Conservation (phyloP, 2,797 vertebrate species). For the Prionace glauca region DNA sequence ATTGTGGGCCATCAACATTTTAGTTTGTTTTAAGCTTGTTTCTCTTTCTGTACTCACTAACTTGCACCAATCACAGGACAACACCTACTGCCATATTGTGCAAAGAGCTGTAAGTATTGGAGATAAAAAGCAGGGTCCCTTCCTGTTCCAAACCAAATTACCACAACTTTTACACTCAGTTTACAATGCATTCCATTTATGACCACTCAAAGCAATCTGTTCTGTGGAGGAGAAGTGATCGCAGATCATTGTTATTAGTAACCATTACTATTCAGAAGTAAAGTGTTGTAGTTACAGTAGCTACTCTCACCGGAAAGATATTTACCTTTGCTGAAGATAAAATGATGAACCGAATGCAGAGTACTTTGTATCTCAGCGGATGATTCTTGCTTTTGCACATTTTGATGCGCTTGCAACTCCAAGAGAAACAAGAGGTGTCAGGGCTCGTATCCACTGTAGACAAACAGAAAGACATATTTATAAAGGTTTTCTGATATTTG, state of each 20-base stretch:
- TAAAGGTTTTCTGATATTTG: not conserved
- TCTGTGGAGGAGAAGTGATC: not conserved
- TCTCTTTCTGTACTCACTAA: too few relatives aligned
- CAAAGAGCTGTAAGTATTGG: too few relatives aligned
- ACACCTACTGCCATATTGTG: too few relatives aligned
- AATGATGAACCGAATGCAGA: not conserved
- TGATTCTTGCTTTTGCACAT: not conserved
- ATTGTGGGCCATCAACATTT: too few relatives aligned
- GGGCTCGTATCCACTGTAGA: not conserved
- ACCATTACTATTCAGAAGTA: constrained; percentile 2
- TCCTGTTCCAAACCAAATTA: too few relatives aligned
- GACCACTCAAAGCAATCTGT: too few relatives aligned
- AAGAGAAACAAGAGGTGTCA: not conserved
- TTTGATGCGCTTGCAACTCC: not conserved
- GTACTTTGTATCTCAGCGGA: not conserved
- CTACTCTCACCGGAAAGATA: not conserved
- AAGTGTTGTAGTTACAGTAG: not conserved
- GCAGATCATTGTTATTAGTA: not conserved
- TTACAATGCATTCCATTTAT: too few relatives aligned
- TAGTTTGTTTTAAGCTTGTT: too few relatives aligned
- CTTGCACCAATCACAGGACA: too few relatives aligned
- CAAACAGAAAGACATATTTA: not conserved
- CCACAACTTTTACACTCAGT: too few relatives aligned
- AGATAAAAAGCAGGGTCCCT: too few relatives aligned
- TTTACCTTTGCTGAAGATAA: constrained; percentile 5